Conservation (phyloP, 1,140 invertebrate species). For the Penaeus indicus region DNA sequence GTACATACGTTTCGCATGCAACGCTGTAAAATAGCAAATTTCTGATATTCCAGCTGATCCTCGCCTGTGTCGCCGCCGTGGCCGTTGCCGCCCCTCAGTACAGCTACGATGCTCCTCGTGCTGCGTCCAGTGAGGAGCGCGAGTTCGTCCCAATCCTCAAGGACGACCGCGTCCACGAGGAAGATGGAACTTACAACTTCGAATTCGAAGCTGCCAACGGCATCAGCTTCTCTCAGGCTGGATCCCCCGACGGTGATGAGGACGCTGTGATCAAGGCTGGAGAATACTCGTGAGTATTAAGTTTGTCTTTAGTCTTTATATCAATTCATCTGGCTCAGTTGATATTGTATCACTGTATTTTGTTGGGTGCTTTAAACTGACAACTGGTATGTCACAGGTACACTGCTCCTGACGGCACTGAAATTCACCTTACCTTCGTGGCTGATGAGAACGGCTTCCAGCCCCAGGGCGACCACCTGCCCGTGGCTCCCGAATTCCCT, state of each 20-base stretch:
- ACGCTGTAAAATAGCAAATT: too few relatives aligned
- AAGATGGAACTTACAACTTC: constrained; percentile 8
- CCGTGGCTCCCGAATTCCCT: too few relatives aligned
- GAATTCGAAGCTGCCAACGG: constrained; percentile 28
- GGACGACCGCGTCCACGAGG: constrained; percentile 37
- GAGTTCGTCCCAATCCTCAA: constrained; percentile 22
- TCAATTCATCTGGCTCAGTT: too few relatives aligned
- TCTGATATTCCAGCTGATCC: background rate
- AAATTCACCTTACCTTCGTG: too few relatives aligned
- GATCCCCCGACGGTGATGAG: constrained; percentile 1
- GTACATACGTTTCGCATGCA: too few relatives aligned
- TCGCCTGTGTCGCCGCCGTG: constrained; percentile 7
- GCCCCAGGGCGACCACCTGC: too few relatives aligned
- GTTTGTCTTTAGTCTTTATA: too few relatives aligned
- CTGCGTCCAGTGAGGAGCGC: background rate
- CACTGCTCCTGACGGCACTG: too few relatives aligned
- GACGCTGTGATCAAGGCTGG: constrained; percentile 24
- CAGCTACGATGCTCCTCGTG: constrained; percentile 7
- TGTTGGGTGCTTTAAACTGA: too few relatives aligned
- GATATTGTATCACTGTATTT: too few relatives aligned
- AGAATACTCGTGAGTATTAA: constrained; percentile 39
- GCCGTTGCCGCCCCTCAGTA: constrained; percentile 26
- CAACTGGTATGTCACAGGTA: too few relatives aligned
- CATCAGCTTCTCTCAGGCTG: constrained; percentile 17
- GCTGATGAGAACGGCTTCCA: too few relatives aligned